These are phyloP conservation scores for Zosterops lateralis DNA, from an alignment of 2,113 vertebrate species.

Conservation along the genomic window DNA sequence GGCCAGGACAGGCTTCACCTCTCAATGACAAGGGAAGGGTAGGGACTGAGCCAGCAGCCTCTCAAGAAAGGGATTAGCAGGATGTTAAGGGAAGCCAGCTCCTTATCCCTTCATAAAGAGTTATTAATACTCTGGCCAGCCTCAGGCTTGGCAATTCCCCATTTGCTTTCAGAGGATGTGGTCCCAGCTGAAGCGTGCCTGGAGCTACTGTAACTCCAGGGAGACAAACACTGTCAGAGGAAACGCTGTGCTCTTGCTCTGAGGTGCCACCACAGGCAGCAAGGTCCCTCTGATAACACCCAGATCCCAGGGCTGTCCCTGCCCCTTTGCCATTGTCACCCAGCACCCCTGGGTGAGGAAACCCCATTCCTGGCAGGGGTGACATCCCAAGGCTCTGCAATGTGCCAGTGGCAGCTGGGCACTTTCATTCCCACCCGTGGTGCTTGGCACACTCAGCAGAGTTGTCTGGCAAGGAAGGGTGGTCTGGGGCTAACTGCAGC, in stretches of 20 bases:
- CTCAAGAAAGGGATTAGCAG: neutral
- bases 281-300: neutral
- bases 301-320: neutral
- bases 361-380: neutral
- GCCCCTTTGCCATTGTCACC: rapidly evolving
- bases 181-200: rapidly evolving
- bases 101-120: slow-evolving; percentile 13
- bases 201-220: neutral
- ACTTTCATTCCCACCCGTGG: rapidly evolving
- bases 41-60: neutral
- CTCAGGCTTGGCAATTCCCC: neutral
- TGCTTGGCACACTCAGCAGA: rapidly evolving
- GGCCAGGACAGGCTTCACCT: neutral
- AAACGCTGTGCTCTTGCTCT: neutral
- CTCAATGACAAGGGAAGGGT: neutral
- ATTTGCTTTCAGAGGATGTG: neutral
- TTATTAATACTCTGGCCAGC: neutral
- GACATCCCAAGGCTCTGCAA: rapidly evolving
- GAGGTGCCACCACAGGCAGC: neutral
- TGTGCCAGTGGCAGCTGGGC: neutral
- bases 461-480: neutral
- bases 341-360: rapidly evolving
- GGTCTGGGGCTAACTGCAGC: neutral
- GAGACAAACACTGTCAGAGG: neutral
- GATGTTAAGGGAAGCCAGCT: neutral